Percentiles rank a stretch among this genome's conserved stretches.
Conservation (phyloP, 2,888 invertebrate species). For the Conistra vaccinii region DNA sequence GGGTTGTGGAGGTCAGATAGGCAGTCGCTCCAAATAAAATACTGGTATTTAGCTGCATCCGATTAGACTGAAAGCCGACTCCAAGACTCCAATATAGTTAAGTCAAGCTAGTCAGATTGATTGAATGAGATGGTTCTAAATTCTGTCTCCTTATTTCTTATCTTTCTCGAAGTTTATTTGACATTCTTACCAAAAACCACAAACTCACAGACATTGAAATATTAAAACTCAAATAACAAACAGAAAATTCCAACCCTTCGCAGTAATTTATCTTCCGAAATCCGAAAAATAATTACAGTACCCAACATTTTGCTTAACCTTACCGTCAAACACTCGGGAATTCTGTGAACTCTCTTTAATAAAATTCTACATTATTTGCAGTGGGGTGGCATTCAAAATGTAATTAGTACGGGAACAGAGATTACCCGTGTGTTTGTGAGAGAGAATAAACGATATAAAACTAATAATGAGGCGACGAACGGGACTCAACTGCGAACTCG, state of each 20-base stretch:
- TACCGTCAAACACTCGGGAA: slow-evolving; percentile 31
- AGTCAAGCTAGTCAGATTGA: too few relatives aligned
- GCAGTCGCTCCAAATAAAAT: too few relatives aligned
- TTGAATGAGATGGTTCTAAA: not conserved
- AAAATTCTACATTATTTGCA: slow-evolving; percentile 63
- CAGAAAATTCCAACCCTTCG: slow-evolving; percentile 11
- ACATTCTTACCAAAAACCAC: not conserved
- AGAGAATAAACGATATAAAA: slow-evolving; percentile 63
- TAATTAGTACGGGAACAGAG: slow-evolving; percentile 69
- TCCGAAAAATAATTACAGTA: slow-evolving; percentile 38
- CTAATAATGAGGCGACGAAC: slow-evolving; percentile 56
- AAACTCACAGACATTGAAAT: not conserved
- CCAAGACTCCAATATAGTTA: too few relatives aligned
- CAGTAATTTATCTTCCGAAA: slow-evolving; percentile 15
- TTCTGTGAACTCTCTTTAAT: slow-evolving; percentile 59
- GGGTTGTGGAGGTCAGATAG: too few relatives aligned
- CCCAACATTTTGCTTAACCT: slow-evolving; percentile 39
- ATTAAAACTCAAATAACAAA: slow-evolving; percentile 17
- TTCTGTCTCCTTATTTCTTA: not conserved
- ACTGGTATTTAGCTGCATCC: not conserved
- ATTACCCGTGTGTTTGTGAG: slow-evolving; percentile 56
- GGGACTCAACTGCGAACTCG: slow-evolving; percentile 13
- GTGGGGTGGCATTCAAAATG: slow-evolving; percentile 68
- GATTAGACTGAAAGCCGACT: too few relatives aligned
- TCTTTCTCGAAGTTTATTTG: not conserved